Conservation (phyloP, 2,888 invertebrate genomes). For the Amiota minor region DNA sequence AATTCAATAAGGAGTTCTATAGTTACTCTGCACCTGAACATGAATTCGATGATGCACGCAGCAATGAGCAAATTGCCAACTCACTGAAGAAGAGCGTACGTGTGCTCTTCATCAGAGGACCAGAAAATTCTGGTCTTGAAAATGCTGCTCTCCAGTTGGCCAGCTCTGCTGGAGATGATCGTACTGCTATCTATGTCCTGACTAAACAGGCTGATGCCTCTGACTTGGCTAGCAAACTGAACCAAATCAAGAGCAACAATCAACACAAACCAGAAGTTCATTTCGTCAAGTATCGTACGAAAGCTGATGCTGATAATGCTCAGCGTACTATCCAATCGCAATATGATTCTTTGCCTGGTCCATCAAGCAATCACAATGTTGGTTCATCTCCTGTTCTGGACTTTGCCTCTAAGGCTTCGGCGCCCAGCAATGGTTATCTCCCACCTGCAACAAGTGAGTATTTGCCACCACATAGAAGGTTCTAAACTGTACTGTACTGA, state of each 20-base stretch:
- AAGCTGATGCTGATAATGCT: constrained; percentile 68
- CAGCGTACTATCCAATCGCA: constrained; percentile 67
- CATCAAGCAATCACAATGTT: constrained; percentile 58
- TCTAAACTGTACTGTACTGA: constrained; percentile 38
- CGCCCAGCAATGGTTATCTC: not conserved
- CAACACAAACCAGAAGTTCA: constrained; percentile 66
- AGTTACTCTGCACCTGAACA: constrained; percentile 68
- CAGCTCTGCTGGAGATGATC: constrained; percentile 62
- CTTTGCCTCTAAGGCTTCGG: constrained; percentile 53
- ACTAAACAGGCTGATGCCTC: constrained; percentile 67
- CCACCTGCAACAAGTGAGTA: constrained; percentile 51
- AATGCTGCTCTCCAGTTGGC: constrained; percentile 66
- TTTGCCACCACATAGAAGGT: constrained; percentile 61
- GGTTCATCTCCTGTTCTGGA: constrained; percentile 59
- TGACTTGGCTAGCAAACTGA: constrained; percentile 59
- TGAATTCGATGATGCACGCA: constrained; percentile 56
- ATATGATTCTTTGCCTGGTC: constrained; percentile 63
- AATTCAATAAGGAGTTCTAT: constrained; percentile 64
- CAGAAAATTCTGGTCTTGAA: constrained; percentile 65
- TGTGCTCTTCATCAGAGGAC: constrained; percentile 71
- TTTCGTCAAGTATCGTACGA: constrained; percentile 70
- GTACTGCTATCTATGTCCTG: constrained; percentile 67
- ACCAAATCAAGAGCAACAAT: constrained; percentile 53
- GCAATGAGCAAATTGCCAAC: constrained; percentile 51
- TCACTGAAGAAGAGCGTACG: constrained; percentile 63